Evolutionary conservation across 2,888 invertebrate genomes (phyloP).

Genomic region (Salticus scenicus): DNA sequence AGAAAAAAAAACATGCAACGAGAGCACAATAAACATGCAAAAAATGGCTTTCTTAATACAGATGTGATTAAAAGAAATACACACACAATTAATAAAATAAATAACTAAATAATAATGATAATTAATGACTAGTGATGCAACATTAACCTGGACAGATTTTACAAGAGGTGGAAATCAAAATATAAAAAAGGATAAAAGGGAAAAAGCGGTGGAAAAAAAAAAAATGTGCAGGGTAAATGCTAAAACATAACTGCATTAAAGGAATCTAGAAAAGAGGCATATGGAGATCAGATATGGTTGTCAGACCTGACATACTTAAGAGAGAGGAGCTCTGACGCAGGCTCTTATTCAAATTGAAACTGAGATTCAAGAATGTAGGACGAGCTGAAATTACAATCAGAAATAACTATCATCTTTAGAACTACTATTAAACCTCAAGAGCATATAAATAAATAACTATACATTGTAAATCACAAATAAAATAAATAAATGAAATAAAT

Average conservation of each 20-base stretch:
- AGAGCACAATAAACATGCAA: not conserved
- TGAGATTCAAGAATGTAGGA: conserved; percentile 98
- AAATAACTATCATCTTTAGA: not conserved
- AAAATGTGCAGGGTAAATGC: not conserved
- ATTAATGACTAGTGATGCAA: too few relatives aligned
- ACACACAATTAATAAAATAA: not conserved
- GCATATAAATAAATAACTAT: too few relatives aligned
- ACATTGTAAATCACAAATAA: too few relatives aligned
- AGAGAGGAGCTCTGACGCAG: conserved; percentile 72
- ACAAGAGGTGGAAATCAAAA: too few relatives aligned
- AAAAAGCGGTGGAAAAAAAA: not conserved
- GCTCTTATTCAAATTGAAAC: conserved; percentile 87
- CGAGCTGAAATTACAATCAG: conserved; percentile 83
- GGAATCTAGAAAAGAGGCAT: conserved; percentile 21
- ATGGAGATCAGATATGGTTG: too few relatives aligned
- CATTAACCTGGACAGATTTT: too few relatives aligned
- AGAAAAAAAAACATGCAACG: not conserved
- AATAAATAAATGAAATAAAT: too few relatives aligned
- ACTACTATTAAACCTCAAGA: too few relatives aligned
- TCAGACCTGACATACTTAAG: conserved; percentile 72
- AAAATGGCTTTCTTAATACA: not conserved
- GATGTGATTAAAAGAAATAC: not conserved
- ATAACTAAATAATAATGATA: not conserved
- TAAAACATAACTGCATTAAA: conserved; percentile 32
- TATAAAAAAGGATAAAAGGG: not conserved